A percentile compares a stretch with the other conserved stretches of the same genome.
phyloP scores from a whole-genome alignment of 1,140 invertebrate genomes.

The Sarcophaga bullata region DNA sequence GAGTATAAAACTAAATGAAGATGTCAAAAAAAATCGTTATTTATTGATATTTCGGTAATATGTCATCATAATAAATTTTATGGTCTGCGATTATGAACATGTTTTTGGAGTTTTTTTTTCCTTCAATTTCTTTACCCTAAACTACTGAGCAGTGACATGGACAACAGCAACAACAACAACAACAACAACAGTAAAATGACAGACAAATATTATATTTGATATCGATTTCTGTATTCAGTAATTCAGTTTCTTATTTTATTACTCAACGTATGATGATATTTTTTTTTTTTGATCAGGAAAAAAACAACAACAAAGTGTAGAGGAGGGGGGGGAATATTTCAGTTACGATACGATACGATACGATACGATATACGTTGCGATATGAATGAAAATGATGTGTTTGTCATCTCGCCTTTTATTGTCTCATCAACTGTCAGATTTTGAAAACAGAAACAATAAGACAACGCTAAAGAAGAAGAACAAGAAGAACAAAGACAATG shows the following conservation, averaged over 20 bases:
- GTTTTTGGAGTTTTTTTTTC: not conserved
- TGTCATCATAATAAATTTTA: constrained; percentile 30
- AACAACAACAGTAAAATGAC: no score
- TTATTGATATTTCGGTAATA: constrained; percentile 31
- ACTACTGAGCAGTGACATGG: not conserved
- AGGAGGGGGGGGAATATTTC: no score
- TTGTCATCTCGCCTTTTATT: constrained; percentile 33
- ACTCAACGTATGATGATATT: not conserved
- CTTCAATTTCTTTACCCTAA: not conserved
- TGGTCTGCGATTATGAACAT: constrained; percentile 3
- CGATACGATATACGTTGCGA: not conserved
- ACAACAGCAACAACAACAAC: no score
- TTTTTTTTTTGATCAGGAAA: not conserved
- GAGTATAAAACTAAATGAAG: constrained; percentile 11
- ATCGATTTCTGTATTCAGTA: constrained; percentile 14
- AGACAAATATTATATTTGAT: constrained; percentile 7
- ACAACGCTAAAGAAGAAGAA: not conserved
- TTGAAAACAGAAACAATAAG: constrained; percentile 18
- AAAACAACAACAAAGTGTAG: no score
- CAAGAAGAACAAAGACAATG: not conserved
- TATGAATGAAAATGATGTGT: not conserved
- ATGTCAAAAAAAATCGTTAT: constrained; percentile 25
- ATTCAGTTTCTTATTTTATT: constrained; percentile 3
- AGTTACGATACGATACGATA: not conserved
- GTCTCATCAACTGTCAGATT: constrained; percentile 39